Evolutionary conservation across 2,797 vertebrate species (phyloP).

Genomic region (Melanogrammus aeglefinus): DNA sequence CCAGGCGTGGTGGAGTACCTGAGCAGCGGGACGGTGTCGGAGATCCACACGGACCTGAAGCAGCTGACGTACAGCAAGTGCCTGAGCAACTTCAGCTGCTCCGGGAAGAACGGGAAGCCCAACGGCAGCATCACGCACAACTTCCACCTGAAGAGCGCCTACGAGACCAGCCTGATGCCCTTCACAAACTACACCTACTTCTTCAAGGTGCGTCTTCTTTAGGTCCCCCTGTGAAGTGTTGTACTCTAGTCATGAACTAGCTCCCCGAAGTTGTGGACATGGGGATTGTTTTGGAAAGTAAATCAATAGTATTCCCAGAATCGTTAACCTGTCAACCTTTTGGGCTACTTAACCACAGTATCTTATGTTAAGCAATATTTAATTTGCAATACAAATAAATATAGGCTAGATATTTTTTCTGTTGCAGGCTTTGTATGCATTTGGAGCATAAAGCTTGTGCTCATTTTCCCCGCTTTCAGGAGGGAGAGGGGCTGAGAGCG

Average conservation of each 20-base stretch:
- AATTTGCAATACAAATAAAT: too few species aligned
- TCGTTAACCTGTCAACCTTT: too few species aligned
- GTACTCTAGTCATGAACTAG: not conserved
- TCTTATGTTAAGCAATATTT: too few species aligned
- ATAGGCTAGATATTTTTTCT: too few species aligned
- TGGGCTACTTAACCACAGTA: too few species aligned
- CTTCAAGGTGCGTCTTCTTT: not conserved
- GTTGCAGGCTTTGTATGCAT: too few species aligned
- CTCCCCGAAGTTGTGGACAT: not conserved
- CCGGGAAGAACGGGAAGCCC: constrained; percentile 81
- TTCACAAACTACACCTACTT: constrained; percentile 71
- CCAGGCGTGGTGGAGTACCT: constrained; percentile 1
- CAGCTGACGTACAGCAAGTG: constrained; percentile 85
- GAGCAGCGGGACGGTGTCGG: not conserved
- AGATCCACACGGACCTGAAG: constrained; percentile 73
- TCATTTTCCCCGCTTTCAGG: too few species aligned
- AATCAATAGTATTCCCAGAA: too few species aligned
- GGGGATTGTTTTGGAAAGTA: not conserved
- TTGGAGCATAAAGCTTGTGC: too few species aligned
- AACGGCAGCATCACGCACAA: constrained; percentile 84
- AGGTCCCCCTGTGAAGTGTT: not conserved
- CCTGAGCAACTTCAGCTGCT: constrained; percentile 86
- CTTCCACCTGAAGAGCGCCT: constrained; percentile 88
- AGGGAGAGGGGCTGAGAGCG: too few species aligned
- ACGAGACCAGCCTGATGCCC: constrained; percentile 86